A percentile compares a stretch with the other conserved stretches of the same genome.
phyloP scores from a whole-genome alignment of 1,140 invertebrate species.

The Zaprionus camerounensis region DNA sequence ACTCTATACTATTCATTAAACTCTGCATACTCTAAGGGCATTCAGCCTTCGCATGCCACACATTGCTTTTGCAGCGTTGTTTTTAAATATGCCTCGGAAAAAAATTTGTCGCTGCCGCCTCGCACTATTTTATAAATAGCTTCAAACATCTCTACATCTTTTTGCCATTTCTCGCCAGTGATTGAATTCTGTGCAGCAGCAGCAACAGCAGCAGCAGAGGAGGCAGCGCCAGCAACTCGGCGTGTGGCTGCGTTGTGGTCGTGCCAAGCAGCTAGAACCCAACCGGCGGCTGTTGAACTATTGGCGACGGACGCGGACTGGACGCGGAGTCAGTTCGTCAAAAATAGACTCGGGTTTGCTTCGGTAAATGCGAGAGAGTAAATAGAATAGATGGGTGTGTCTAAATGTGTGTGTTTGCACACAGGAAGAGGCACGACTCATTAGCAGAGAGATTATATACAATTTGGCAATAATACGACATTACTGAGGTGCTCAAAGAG shows the following conservation, averaged over 20 bases:
- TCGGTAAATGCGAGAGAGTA: neutral
- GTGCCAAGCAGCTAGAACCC: constrained; percentile 17
- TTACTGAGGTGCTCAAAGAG: neutral
- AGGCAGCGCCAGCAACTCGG: constrained; percentile 18
- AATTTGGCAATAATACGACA: neutral
- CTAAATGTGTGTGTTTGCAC: neutral
- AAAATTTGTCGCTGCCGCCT: constrained; percentile 62
- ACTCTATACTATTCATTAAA: too few relatives aligned
- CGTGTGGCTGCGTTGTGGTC: constrained; percentile 37
- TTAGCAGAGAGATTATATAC: neutral
- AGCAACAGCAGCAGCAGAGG: constrained; percentile 11
- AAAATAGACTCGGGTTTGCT: constrained; percentile 35
- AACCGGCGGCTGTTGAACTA: constrained; percentile 48
- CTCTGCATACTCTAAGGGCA: neutral
- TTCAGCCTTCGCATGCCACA: neutral
- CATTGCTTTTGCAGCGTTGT: constrained; percentile 20
- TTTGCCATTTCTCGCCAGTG: constrained; percentile 19
- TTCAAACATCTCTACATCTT: constrained; percentile 37
- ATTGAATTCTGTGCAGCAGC: constrained; percentile 48
- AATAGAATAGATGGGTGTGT: neutral
- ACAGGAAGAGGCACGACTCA: constrained; percentile 12
- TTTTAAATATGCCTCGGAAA: constrained; percentile 50
- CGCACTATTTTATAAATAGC: constrained; percentile 64
- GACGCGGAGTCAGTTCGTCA: constrained; percentile 28
- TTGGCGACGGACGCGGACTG: constrained; percentile 38